Conservation (phyloP, 2,113 vertebrate species). For the Thermophis baileyi region DNA sequence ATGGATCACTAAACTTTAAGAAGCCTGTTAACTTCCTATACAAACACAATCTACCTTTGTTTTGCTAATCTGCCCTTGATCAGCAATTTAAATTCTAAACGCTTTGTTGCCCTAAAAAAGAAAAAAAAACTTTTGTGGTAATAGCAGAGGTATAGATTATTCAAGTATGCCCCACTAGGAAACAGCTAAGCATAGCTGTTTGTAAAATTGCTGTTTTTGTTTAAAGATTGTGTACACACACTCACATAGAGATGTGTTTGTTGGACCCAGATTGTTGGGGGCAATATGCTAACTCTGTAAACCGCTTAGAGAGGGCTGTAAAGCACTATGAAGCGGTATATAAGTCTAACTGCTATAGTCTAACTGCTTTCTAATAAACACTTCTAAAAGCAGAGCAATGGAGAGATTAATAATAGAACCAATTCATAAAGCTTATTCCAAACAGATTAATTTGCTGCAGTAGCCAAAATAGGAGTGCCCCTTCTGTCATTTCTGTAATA, state of each 20-base stretch:
- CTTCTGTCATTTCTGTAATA: slow-evolving; percentile 76
- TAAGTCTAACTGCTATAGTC: too few relatives aligned
- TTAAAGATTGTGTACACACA: background rate
- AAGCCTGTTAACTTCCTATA: slow-evolving; percentile 79
- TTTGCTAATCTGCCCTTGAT: slow-evolving; percentile 87
- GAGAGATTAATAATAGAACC: slow-evolving; percentile 71
- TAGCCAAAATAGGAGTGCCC: slow-evolving; percentile 73
- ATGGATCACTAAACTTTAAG: slow-evolving; percentile 77
- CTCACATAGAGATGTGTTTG: slow-evolving; percentile 9
- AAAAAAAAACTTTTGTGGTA: slow-evolving; percentile 54
- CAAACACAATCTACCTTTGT: slow-evolving; percentile 81
- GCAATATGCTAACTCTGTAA: too few relatives aligned
- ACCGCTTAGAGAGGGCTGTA: too few relatives aligned
- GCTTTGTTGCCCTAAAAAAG: slow-evolving; percentile 64
- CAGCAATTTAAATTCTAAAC: slow-evolving; percentile 80
- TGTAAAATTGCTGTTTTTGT: slow-evolving; percentile 47
- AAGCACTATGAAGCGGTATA: too few relatives aligned
- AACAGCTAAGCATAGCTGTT: slow-evolving; percentile 39
- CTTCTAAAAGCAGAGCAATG: slow-evolving; percentile 60
- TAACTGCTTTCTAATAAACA: slow-evolving; percentile 70
- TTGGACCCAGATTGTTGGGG: too few relatives aligned
- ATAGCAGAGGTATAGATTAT: slow-evolving; percentile 50
- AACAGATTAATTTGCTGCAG: slow-evolving; percentile 75
- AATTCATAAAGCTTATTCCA: slow-evolving; percentile 80
- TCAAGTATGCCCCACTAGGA: slow-evolving; percentile 46